These are phyloP conservation scores for Camelus dromedarius DNA, from an alignment of 2,113 vertebrate species.

Conservation along the genomic window DNA sequence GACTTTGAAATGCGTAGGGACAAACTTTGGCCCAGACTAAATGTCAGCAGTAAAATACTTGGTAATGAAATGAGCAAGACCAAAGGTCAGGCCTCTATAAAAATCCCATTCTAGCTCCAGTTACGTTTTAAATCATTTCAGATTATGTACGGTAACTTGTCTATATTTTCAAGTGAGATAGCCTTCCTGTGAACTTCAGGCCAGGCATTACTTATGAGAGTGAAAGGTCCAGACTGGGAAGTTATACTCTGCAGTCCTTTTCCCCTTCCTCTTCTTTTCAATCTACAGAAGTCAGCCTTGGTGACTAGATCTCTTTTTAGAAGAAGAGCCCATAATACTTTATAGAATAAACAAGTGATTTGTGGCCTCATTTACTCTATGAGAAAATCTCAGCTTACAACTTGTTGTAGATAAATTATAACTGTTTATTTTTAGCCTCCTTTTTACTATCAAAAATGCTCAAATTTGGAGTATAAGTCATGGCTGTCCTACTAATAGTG, in stretches of 20 bases:
- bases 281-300: neutral
- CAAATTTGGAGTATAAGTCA: neutral
- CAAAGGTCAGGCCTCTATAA: slow-evolving; percentile 85
- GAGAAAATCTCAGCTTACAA: neutral
- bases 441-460: neutral
- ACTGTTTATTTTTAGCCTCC: neutral
- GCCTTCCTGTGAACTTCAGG: slow-evolving; percentile 70
- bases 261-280: neutral
- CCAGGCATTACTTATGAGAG: slow-evolving; percentile 39
- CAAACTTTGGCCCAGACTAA: slow-evolving; percentile 85
- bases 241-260: neutral
- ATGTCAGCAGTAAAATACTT: slow-evolving; percentile 84
- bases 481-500: neutral
- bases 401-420: neutral
- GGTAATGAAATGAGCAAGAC: slow-evolving; percentile 85
- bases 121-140: slow-evolving; percentile 84
- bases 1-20: slow-evolving; percentile 76
- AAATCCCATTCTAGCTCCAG: slow-evolving; percentile 81
- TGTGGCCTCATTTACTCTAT: neutral
- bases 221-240: slow-evolving; percentile 59
- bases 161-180: slow-evolving; percentile 75
- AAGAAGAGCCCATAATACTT: neutral
- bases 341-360: neutral
- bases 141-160: slow-evolving; percentile 78
- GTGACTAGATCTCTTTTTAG: neutral